phyloP scores from a whole-genome alignment of 2,797 vertebrate species.

The Epinephelus awoara region DNA sequence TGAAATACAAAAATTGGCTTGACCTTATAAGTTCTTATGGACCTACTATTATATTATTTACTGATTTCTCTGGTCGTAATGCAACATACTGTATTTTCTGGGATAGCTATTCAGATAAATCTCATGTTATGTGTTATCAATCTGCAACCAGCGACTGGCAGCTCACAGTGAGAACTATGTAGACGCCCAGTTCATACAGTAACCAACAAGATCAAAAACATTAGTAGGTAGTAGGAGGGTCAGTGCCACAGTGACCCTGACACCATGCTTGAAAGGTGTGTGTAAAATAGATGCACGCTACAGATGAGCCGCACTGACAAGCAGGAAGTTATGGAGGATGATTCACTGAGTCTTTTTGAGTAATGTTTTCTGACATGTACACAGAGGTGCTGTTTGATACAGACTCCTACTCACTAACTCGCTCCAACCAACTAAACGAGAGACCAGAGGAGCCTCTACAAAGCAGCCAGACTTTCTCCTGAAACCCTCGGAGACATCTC shows the following conservation, averaged over 20 bases:
- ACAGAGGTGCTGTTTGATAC: slow-evolving; percentile 1
- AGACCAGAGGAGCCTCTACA: not conserved
- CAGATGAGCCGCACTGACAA: not conserved
- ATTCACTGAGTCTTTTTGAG: not conserved
- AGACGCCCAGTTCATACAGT: no score
- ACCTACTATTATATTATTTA: no score
- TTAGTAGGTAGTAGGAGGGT: not conserved
- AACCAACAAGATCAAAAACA: not conserved
- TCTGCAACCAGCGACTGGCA: not conserved
- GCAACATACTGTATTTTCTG: no score
- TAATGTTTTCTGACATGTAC: slow-evolving; percentile 23
- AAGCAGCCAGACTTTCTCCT: not conserved
- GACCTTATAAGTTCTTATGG: no score
- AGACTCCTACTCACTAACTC: slow-evolving; percentile 21
- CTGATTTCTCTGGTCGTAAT: no score
- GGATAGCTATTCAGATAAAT: no score
- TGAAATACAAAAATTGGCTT: no score
- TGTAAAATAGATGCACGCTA: not conserved
- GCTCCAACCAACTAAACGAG: not conserved
- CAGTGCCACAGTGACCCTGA: not conserved
- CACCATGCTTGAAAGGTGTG: not conserved
- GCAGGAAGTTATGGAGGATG: not conserved
- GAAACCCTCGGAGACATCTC: not conserved
- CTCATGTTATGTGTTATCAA: not conserved
- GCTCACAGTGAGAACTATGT: not conserved